Evolutionary conservation across 2,888 invertebrate genomes (phyloP).

Genomic region (Tetanocera ferruginea): DNA sequence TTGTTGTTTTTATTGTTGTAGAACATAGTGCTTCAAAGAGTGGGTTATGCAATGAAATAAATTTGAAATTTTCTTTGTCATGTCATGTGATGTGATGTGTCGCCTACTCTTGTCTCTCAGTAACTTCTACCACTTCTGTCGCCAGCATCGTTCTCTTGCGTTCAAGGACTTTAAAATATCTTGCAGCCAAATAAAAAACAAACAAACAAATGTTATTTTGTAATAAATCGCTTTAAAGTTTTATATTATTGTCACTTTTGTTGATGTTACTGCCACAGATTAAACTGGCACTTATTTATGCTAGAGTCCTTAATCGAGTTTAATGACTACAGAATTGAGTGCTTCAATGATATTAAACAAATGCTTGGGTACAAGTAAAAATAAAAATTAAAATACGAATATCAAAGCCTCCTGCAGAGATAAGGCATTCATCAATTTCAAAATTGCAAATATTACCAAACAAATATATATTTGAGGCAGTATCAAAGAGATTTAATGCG

Average conservation of each 20-base stretch:
- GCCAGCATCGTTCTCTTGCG: neutral
- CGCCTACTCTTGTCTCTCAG: conserved; percentile 19
- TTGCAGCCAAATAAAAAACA: neutral
- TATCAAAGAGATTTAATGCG: too few species aligned
- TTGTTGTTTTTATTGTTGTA: conserved; percentile 36
- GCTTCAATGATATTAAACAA: too few species aligned
- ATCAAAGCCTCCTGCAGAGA: too few species aligned
- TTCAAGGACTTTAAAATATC: neutral
- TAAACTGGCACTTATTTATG: too few species aligned
- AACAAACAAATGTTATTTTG: neutral
- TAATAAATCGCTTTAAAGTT: neutral
- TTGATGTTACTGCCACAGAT: too few species aligned
- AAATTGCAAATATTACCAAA: too few species aligned
- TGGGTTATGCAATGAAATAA: conserved; percentile 44
- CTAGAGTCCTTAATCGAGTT: too few species aligned
- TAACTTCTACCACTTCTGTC: neutral
- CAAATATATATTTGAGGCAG: too few species aligned
- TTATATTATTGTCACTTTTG: neutral
- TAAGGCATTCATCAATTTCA: too few species aligned
- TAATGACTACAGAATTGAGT: too few species aligned
- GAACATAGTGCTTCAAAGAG: conserved; percentile 42
- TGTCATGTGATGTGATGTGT: conserved; percentile 37
- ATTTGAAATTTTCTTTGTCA: conserved; percentile 40
- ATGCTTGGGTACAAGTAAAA: too few species aligned
- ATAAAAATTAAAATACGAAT: too few species aligned